Conservation (phyloP, 2,113 vertebrate genomes). For the Scopus umbretta region DNA sequence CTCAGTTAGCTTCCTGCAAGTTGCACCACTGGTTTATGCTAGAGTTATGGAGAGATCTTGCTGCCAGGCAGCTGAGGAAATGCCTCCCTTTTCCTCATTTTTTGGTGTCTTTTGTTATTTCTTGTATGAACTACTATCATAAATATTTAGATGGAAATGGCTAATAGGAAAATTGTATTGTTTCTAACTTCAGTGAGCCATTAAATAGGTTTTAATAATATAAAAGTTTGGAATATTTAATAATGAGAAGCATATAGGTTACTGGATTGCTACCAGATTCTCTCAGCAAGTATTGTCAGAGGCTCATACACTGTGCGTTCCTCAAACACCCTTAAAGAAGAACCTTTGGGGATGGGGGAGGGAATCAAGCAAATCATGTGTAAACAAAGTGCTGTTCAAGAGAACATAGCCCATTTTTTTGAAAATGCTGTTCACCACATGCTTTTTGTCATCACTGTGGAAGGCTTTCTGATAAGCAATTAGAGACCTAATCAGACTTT, state of each 20-base stretch:
- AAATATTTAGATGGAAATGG: slow-evolving; percentile 49
- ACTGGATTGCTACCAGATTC: slow-evolving; percentile 3
- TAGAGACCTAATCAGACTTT: neutral
- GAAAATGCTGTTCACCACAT: neutral
- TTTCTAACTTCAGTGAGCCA: slow-evolving; percentile 46
- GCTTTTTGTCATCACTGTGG: neutral
- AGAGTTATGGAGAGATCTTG: neutral
- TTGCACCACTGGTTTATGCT: slow-evolving; percentile 29
- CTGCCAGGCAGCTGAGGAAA: slow-evolving; percentile 2
- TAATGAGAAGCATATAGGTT: slow-evolving; percentile 15
- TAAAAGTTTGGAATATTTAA: slow-evolving; percentile 48
- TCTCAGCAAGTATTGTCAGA: slow-evolving; percentile 3
- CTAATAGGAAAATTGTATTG: slow-evolving; percentile 46
- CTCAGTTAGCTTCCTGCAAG: slow-evolving; percentile 15
- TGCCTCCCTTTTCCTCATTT: neutral
- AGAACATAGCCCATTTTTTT: neutral
- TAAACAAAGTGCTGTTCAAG: neutral
- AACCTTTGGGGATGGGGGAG: neutral
- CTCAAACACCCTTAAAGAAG: neutral
- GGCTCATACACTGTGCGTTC: neutral
- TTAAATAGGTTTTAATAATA: slow-evolving; percentile 59
- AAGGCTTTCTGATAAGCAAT: neutral
- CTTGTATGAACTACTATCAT: neutral
- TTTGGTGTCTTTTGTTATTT: slow-evolving; percentile 24
- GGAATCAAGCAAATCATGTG: neutral